phyloP scores from a whole-genome alignment of 2,113 vertebrate genomes.

The Tragelaphus strepsiceros region DNA sequence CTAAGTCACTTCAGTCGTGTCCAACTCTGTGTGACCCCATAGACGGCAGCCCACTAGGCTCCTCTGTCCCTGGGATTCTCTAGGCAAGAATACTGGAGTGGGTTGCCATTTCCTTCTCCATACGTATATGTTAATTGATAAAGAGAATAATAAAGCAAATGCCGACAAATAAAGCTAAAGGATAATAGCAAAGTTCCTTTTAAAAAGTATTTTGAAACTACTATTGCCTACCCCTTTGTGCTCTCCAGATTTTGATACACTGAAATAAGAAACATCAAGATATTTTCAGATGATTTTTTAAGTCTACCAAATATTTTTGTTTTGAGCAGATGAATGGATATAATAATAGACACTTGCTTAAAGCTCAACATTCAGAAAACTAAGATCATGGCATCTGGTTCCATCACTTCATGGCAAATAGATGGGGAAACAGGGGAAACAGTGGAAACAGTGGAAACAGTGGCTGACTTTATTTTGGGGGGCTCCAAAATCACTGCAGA shows the following conservation, averaged over 20 bases:
- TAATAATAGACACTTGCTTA: neutral
- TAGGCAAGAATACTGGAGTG: no score
- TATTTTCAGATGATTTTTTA: neutral
- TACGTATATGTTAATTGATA: neutral
- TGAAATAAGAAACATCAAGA: neutral
- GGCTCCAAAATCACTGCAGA: no score
- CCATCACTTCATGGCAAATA: no score
- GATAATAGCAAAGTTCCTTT: neutral
- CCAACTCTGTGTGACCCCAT: no score
- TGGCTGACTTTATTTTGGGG: no score
- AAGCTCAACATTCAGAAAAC: neutral
- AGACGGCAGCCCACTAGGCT: no score
- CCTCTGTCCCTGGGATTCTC: no score
- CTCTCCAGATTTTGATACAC: neutral
- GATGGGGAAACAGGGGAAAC: no score
- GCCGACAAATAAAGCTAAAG: neutral
- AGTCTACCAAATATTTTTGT: neutral
- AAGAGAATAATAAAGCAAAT: neutral
- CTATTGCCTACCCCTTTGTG: neutral
- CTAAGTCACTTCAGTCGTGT: no score
- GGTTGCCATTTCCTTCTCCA: no score
- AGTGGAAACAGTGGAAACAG: no score
- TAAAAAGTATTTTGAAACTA: neutral
- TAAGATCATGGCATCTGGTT: no score
- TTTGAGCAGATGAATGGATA: neutral